Evolutionary conservation across 2,113 vertebrate species (phyloP).

Genomic region (Sylvietta virens): DNA sequence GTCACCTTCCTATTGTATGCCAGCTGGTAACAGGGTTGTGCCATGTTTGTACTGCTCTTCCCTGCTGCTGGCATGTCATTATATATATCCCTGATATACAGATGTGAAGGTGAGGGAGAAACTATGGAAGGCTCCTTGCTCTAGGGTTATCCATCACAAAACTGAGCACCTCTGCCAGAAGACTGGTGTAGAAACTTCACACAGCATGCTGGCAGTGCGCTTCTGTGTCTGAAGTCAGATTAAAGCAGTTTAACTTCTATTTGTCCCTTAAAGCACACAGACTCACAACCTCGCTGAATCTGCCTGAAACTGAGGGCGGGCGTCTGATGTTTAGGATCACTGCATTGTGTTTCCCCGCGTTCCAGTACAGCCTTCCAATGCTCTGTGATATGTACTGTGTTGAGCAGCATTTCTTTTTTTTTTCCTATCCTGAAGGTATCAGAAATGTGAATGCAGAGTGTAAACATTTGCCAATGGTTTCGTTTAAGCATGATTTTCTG

Average conservation of each 20-base stretch:
- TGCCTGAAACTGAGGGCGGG: background rate
- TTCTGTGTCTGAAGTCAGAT: background rate
- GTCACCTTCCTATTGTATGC: background rate
- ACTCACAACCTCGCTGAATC: background rate
- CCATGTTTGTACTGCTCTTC: background rate
- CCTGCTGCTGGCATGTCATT: accelerated
- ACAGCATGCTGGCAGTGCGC: background rate
- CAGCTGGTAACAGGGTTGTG: background rate
- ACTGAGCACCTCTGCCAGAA: background rate
- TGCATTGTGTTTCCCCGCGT: accelerated
- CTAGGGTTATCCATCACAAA: background rate
- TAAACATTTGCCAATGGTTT: background rate
- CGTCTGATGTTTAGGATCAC: background rate
- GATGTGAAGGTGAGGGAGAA: background rate
- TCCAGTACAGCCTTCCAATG: background rate
- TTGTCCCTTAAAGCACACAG: background rate
- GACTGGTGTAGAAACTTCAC: background rate
- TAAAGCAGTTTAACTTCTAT: background rate
- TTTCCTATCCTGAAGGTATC: background rate
- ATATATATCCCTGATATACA: background rate
- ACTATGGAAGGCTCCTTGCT: background rate
- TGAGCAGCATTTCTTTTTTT: background rate
- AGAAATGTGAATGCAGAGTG: background rate
- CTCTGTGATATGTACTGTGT: background rate
- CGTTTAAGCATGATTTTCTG: background rate